These are phyloP conservation scores for Drosophila suboccidentalis DNA, from an alignment of 2,888 invertebrate genomes.

Conservation along the genomic window DNA sequence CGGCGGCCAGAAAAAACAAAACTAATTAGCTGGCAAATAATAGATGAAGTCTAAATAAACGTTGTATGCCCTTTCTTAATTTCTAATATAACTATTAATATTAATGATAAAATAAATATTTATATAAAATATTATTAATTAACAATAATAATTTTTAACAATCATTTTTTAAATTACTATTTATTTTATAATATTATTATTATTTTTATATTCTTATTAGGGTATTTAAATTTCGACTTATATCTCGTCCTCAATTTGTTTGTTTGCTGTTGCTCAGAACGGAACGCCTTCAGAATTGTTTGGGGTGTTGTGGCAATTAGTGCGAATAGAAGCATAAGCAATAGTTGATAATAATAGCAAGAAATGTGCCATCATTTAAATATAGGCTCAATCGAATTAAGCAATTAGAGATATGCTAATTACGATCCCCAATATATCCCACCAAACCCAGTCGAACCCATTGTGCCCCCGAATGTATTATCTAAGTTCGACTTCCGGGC, in stretches of 20 bases:
- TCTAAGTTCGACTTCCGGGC: constrained; percentile 68
- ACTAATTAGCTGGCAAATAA: constrained; percentile 70
- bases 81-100: no score
- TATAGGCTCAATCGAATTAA: constrained; percentile 53
- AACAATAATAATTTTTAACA: neutral
- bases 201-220: neutral
- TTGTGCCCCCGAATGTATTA: constrained; percentile 16
- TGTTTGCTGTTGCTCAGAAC: constrained; percentile 5
- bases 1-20: constrained; percentile 50
- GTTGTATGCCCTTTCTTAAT: constrained; percentile 13
- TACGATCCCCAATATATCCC: constrained; percentile 13
- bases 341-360: constrained; percentile 24
- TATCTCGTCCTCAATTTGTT: no score
- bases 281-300: constrained; percentile 46
- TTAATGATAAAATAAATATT: neutral
- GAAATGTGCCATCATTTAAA: constrained; percentile 52
- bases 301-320: constrained; percentile 60
- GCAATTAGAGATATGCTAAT: constrained; percentile 73
- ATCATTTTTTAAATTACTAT: neutral
- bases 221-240: constrained; percentile 7
- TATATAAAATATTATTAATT: neutral
- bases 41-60: constrained; percentile 27
- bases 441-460: constrained; percentile 1
- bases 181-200: neutral
- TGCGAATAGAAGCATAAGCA: constrained; percentile 32